phyloP scores from a whole-genome alignment of 1,140 invertebrate genomes.

The Neoseiulus cucumeris region DNA sequence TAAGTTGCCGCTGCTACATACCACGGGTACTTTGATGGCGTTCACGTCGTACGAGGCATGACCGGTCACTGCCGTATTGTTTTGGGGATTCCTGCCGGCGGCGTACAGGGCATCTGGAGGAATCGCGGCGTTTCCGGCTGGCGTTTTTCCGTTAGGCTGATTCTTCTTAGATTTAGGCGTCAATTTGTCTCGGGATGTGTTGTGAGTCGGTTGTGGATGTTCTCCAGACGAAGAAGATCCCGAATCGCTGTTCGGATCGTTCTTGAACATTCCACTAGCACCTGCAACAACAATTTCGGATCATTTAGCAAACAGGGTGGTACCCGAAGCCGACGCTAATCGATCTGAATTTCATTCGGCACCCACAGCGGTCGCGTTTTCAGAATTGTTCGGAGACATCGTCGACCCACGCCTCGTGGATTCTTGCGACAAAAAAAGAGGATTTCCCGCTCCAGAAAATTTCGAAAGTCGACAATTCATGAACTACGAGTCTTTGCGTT shows the following conservation, averaged over 20 bases:
- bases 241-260: constrained; percentile 7
- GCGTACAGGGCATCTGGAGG: constrained; percentile 1
- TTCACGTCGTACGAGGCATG: background rate
- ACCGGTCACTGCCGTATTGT: background rate
- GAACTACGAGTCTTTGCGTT: too few species aligned
- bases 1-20: background rate
- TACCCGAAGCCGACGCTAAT: too few species aligned
- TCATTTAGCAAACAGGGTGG: too few species aligned
- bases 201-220: background rate
- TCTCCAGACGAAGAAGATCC: constrained; percentile 1
- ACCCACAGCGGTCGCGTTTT: too few species aligned
- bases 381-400: too few species aligned
- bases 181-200: background rate
- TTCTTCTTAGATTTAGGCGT: background rate
- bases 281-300: background rate
- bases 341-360: too few species aligned
- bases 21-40: constrained; percentile 5
- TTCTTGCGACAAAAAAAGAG: too few species aligned
- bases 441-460: too few species aligned
- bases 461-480: too few species aligned
- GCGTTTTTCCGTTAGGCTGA: background rate
- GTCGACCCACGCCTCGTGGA: too few species aligned
- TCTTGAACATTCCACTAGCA: constrained; percentile 6
- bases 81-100: background rate
- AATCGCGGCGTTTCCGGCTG: background rate